phyloP scores from a whole-genome alignment of 2,797 vertebrate species.

The Podarcis lilfordi region DNA sequence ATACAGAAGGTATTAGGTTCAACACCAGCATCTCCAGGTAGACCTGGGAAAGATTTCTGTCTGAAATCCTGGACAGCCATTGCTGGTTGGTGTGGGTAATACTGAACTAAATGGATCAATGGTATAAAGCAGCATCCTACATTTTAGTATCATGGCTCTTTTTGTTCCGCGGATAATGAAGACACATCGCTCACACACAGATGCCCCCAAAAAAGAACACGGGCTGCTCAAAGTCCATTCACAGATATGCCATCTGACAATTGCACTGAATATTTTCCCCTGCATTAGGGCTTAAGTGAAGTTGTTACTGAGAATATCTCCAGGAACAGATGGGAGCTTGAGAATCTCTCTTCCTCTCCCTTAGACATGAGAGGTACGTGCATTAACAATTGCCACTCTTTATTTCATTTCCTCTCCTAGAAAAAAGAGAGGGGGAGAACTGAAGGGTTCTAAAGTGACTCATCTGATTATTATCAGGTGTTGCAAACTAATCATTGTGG shows the following conservation, averaged over 20 bases:
- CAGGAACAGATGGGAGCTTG: slow-evolving; percentile 4
- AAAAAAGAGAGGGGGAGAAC: not conserved
- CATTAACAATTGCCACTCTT: slow-evolving; percentile 22
- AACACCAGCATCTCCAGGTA: no score
- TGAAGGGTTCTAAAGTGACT: slow-evolving; percentile 36
- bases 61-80: no score
- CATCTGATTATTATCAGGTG: slow-evolving; percentile 34
- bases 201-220: not conserved
- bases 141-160: not conserved
- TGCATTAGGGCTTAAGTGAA: slow-evolving; percentile 29
- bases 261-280: not conserved
- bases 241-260: not conserved
- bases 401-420: slow-evolving; percentile 5
- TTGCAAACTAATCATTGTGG: slow-evolving; percentile 5
- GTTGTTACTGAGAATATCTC: slow-evolving; percentile 12
- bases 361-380: not conserved
- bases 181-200: not conserved
- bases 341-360: not conserved
- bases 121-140: no score
- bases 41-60: no score
- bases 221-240: not conserved
- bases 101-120: no score
- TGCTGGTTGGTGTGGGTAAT: no score
- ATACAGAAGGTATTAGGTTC: no score
- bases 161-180: slow-evolving; percentile 4